These are phyloP conservation scores for Diorhabda carinulata DNA, from an alignment of 1,140 invertebrate genomes.

Conservation along the genomic window DNA sequence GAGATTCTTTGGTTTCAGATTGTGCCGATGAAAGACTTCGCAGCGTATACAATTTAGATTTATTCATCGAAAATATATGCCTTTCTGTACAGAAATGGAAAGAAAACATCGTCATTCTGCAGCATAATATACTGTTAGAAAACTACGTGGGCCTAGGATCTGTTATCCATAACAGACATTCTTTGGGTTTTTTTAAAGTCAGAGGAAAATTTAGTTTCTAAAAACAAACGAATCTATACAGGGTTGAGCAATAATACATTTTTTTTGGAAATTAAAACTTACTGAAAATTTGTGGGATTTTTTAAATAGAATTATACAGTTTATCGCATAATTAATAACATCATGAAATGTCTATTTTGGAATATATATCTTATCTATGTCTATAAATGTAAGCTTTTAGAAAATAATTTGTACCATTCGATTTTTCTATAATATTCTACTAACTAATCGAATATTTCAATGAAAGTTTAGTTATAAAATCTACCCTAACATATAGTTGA, in stretches of 20 bases:
- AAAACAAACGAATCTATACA: slow-evolving; percentile 33
- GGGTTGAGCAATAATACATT: not conserved
- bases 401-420: no score
- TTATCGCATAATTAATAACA: no score
- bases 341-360: no score
- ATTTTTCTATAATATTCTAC: no score
- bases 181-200: slow-evolving; percentile 80
- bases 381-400: no score
- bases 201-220: slow-evolving; percentile 82
- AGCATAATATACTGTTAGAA: slow-evolving; percentile 71
- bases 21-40: slow-evolving; percentile 44
- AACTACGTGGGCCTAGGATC: slow-evolving; percentile 76
- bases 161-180: slow-evolving; percentile 77
- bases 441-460: no score
- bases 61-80: slow-evolving; percentile 55
- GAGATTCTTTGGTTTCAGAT: slow-evolving; percentile 32
- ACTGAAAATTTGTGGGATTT: no score
- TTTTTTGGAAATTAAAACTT: no score
- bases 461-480: no score
- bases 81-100: slow-evolving; percentile 47
- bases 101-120: slow-evolving; percentile 56
- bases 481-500: no score
- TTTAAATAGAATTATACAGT: no score
- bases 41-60: slow-evolving; percentile 57
- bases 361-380: no score